Evolutionary conservation across 2,113 vertebrate genomes (phyloP).

Genomic region (Thinocorus orbignyianus): DNA sequence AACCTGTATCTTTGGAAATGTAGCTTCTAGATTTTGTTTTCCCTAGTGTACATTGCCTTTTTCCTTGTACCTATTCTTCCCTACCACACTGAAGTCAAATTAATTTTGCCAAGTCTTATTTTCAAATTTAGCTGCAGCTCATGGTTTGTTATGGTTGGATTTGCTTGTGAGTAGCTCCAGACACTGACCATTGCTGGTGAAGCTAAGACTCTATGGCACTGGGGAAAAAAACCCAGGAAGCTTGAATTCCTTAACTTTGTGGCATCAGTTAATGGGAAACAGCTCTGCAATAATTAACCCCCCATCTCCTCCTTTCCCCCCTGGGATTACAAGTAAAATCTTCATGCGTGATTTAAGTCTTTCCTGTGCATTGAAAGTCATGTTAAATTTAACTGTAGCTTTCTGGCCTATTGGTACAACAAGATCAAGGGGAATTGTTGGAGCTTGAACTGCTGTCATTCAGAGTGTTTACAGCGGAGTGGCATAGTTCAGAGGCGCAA

Average conservation of each 20-base stretch:
- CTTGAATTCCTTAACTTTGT: neutral
- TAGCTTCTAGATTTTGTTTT: neutral
- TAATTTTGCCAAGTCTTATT: neutral
- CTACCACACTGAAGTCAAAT: neutral
- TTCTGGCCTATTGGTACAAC: neutral
- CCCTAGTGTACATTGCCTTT: neutral
- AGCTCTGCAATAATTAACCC: neutral
- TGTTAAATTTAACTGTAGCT: neutral
- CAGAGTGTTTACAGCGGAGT: neutral
- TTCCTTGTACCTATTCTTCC: neutral
- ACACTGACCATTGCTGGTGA: neutral
- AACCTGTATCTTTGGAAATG: neutral
- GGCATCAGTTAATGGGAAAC: neutral
- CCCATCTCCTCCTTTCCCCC: neutral
- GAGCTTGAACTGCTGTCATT: neutral
- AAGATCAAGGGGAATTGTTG: neutral
- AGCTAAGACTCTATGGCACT: neutral
- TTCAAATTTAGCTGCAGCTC: neutral
- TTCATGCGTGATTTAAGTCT: neutral
- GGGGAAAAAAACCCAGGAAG: neutral
- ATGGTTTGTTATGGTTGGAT: neutral
- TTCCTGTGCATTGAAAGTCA: neutral
- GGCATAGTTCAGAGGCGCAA: fast-evolving
- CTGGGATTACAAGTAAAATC: neutral
- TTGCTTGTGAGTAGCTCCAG: neutral